Percentiles rank a stretch among this genome's conserved stretches.
Evolutionary conservation across 2,888 invertebrate species (phyloP).

Genomic region (Thalpophila matura): DNA sequence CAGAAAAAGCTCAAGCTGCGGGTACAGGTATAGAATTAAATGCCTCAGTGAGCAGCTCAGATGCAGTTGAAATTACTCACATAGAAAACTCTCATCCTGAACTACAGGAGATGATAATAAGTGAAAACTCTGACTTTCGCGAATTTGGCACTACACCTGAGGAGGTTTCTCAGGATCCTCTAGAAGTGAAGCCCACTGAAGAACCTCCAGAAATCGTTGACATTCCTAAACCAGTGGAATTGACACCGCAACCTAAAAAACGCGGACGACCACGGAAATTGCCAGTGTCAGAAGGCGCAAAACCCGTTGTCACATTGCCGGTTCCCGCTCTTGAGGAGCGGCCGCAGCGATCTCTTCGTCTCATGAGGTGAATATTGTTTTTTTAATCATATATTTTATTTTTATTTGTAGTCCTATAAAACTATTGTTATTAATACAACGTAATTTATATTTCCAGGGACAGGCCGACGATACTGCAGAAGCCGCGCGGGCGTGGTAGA

Average conservation of each 20-base stretch:
- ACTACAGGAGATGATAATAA: conserved; percentile 84
- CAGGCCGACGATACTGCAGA: conserved; percentile 80
- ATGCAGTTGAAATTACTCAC: conserved; percentile 74
- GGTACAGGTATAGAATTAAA: conserved; percentile 79
- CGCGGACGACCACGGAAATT: conserved; percentile 87
- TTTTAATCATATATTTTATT: not conserved
- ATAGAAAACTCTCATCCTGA: conserved; percentile 78
- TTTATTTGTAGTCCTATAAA: not conserved
- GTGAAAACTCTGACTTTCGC: conserved; percentile 85
- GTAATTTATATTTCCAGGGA: conserved; percentile 75
- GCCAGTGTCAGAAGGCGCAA: conserved; percentile 80
- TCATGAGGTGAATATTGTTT: conserved; percentile 79
- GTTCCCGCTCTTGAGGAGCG: conserved; percentile 86
- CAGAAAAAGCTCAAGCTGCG: conserved; percentile 74
- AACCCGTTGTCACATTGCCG: conserved; percentile 75
- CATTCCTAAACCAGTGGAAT: conserved; percentile 70
- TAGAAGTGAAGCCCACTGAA: conserved; percentile 78
- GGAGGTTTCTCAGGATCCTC: conserved; percentile 85
- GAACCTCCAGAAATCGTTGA: conserved; percentile 65
- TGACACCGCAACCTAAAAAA: conserved; percentile 86
- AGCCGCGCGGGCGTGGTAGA: conserved; percentile 81
- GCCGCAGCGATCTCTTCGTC: conserved; percentile 85
- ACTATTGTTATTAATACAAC: not conserved
- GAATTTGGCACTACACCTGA: conserved; percentile 79
- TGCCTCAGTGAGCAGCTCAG: conserved; percentile 81